A percentile compares a stretch with the other conserved stretches of the same genome.
These are phyloP conservation scores for honey bee (Apis mellifera) DNA, from an alignment of 1,140 invertebrate species.

Conservation along the genomic window DNA sequence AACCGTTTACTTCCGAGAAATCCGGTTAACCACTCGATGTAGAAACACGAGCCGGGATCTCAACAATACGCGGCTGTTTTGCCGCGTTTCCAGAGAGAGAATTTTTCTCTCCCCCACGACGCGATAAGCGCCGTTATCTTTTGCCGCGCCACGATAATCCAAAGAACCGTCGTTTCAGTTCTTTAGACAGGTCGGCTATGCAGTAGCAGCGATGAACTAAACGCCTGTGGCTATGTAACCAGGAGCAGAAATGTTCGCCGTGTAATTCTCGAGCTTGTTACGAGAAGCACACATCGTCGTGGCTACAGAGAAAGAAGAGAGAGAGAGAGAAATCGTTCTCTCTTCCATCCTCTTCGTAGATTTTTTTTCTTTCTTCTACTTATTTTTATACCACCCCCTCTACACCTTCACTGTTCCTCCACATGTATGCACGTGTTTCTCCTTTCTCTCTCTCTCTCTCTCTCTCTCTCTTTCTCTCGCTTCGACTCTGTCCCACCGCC, in stretches of 20 bases:
- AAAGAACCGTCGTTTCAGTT: conserved; percentile 48
- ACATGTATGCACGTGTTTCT: neutral
- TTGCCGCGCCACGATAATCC: conserved; percentile 56
- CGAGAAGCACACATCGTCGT: conserved; percentile 41
- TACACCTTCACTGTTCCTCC: neutral
- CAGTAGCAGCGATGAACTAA: conserved; percentile 27
- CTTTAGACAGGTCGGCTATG: conserved; percentile 33
- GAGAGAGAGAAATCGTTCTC: conserved; percentile 32
- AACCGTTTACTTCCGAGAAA: conserved; percentile 44
- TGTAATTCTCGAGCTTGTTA: conserved; percentile 66
- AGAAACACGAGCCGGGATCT: neutral
- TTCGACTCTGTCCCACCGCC: conserved; percentile 34
- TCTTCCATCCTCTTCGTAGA: neutral
- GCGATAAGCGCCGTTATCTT: conserved; percentile 61
- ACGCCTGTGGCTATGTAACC: conserved; percentile 51
- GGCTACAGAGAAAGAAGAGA: conserved; percentile 32
- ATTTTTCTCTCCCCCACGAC: conserved; percentile 22
- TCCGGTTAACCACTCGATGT: conserved; percentile 39
- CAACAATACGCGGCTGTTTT: conserved; percentile 27
- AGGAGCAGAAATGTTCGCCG: conserved; percentile 17
- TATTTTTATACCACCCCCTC: neutral
- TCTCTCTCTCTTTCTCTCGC: conserved; percentile 27
- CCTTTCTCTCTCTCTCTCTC: conserved; percentile 1
- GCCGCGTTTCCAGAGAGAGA: conserved; percentile 33
- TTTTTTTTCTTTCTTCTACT: neutral